Conservation (phyloP, 2,888 invertebrate species). For the Oligia strigilis region DNA sequence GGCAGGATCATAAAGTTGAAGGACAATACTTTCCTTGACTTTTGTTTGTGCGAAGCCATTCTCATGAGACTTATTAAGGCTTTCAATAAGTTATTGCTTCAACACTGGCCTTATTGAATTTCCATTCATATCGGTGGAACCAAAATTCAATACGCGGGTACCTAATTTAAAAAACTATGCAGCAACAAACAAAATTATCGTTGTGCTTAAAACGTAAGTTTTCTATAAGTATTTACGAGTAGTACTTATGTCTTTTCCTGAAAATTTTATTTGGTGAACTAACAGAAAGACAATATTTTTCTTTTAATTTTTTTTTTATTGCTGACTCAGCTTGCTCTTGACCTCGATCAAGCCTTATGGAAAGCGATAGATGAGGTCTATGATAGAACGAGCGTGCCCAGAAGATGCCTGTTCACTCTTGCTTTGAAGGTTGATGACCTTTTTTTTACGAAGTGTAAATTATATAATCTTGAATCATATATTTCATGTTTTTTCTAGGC, state of each 20-base stretch:
- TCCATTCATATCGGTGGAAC: slow-evolving; percentile 32
- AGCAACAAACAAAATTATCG: neutral
- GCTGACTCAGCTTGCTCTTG: too few species aligned
- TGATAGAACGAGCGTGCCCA: too few species aligned
- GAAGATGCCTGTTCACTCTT: too few species aligned
- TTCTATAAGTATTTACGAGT: neutral
- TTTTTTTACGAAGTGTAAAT: neutral
- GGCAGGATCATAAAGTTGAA: slow-evolving; percentile 68
- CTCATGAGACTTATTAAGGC: slow-evolving; percentile 56
- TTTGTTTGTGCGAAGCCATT: slow-evolving; percentile 59
- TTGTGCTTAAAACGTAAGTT: neutral
- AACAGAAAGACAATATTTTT: neutral
- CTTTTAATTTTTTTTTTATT: too few species aligned
- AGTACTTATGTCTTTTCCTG: neutral
- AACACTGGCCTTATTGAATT: slow-evolving; percentile 52
- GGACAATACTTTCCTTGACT: slow-evolving; percentile 70
- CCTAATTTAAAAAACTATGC: neutral
- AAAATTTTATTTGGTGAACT: neutral
- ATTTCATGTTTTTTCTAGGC: neutral
- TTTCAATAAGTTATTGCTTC: slow-evolving; percentile 59
- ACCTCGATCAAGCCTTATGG: too few species aligned
- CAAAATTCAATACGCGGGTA: too few species aligned
- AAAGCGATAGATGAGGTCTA: too few species aligned
- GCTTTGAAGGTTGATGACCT: neutral
- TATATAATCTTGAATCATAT: neutral